phyloP scores from a whole-genome alignment of 2,888 invertebrate species.

The Balanococcus diminutus region DNA sequence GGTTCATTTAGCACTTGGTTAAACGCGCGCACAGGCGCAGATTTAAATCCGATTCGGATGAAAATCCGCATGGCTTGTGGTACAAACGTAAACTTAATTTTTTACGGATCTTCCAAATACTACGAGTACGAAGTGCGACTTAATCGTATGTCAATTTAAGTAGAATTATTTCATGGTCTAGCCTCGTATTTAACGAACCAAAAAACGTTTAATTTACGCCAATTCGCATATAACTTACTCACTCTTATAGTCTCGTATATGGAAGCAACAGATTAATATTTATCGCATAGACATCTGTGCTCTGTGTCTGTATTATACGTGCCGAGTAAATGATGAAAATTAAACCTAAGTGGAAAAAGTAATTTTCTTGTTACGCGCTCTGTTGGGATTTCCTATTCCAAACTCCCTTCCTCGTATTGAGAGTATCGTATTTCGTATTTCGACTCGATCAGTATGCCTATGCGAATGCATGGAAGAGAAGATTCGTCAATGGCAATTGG shows the following conservation, averaged over 20 bases:
- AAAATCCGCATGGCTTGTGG: neutral
- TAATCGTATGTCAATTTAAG: constrained; percentile 24
- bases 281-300: neutral
- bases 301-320: no score
- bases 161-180: constrained; percentile 32
- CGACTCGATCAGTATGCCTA: neutral
- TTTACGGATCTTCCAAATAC: neutral
- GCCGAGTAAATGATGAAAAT: constrained; percentile 14
- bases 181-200: constrained; percentile 18
- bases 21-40: neutral
- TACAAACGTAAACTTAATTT: neutral
- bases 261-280: constrained; percentile 19
- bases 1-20: neutral
- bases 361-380: constrained; percentile 34
- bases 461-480: neutral
- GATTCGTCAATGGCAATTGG: neutral
- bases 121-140: neutral
- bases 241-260: neutral
- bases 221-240: neutral
- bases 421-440: no score
- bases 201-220: constrained; percentile 36
- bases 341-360: constrained; percentile 3
- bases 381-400: neutral
- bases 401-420: neutral
- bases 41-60: neutral